Percentiles rank a stretch among this genome's conserved stretches.
phyloP scores from a whole-genome alignment of 2,888 invertebrate genomes.

The Nematopogon swammerdamellus region DNA sequence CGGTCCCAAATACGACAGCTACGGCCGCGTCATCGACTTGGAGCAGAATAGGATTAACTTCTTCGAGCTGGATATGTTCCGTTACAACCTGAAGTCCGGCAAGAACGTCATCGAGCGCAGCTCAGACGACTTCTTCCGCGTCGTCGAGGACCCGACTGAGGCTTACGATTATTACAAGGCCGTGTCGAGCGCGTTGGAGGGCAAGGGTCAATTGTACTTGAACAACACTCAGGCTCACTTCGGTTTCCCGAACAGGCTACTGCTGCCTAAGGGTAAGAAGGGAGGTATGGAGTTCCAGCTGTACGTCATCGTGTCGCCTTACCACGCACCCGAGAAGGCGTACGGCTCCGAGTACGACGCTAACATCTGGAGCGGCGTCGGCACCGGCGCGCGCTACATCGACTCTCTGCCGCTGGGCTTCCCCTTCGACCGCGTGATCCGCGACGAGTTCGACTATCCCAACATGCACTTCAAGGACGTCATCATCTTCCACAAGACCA shows the following conservation, averaged over 20 bases:
- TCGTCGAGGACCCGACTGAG: conserved; percentile 51
- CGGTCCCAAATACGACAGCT: conserved; percentile 58
- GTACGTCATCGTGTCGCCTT: conserved; percentile 47
- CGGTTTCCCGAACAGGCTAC: conserved; percentile 54
- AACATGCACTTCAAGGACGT: conserved; percentile 46
- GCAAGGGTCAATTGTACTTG: conserved; percentile 5
- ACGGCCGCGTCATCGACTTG: conserved; percentile 34
- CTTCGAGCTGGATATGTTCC: conserved; percentile 24
- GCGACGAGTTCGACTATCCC: conserved; percentile 21
- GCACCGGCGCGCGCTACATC: conserved; percentile 36
- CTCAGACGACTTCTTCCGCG: conserved; percentile 55
- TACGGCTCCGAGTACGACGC: conserved; percentile 24
- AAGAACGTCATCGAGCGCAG: conserved; percentile 53
- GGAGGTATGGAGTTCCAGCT: conserved; percentile 52
- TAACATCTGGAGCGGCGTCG: conserved; percentile 43
- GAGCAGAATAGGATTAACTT: conserved; percentile 14
- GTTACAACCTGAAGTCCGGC: conserved; percentile 46
- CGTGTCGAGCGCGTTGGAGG: conserved; percentile 28
- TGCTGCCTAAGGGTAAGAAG: conserved; percentile 54
- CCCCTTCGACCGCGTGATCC: conserved; percentile 40
- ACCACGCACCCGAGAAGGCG: conserved; percentile 20
- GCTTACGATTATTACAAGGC: conserved; percentile 50
- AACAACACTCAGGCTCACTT: conserved; percentile 36
- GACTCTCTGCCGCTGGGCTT: conserved; percentile 42
- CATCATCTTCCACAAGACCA: conserved; percentile 23